Evolutionary conservation across 2,888 invertebrate species (phyloP).

Genomic region (Crossocerus cetratus): DNA sequence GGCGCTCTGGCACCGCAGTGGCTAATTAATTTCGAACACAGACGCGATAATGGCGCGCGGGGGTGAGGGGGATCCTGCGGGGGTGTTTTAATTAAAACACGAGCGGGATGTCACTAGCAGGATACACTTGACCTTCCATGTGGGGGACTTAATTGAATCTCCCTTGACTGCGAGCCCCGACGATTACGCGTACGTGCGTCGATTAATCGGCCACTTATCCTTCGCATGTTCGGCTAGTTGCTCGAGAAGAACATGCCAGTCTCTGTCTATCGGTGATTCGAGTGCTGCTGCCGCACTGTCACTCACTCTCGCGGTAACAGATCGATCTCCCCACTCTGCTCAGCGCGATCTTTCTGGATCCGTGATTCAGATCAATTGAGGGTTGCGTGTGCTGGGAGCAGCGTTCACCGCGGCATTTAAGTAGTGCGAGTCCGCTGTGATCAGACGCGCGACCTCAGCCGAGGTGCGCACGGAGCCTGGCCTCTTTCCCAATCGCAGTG

Average conservation of each 20-base stretch:
- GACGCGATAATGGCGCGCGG: constrained; percentile 36
- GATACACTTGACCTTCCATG: constrained; percentile 55
- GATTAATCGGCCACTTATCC: constrained; percentile 27
- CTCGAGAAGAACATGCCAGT: constrained; percentile 27
- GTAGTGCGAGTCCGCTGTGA: too few relatives aligned
- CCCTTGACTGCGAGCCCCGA: constrained; percentile 34
- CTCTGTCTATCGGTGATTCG: not conserved
- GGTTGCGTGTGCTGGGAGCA: too few relatives aligned
- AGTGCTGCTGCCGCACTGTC: not conserved
- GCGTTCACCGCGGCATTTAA: too few relatives aligned
- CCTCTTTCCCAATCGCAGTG: not conserved
- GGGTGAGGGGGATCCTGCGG: constrained; percentile 33
- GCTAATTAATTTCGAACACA: constrained; percentile 53
- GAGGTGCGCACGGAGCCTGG: not conserved
- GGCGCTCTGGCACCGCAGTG: constrained; percentile 13
- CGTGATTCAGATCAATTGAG: not conserved
- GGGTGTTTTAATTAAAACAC: constrained; percentile 55
- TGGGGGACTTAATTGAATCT: constrained; percentile 51
- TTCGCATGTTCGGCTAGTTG: constrained; percentile 40
- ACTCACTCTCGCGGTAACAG: not conserved
- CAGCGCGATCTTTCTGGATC: not conserved
- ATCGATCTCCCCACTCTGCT: not conserved
- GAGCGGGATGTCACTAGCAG: constrained; percentile 41
- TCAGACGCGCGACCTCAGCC: not conserved
- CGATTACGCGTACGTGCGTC: constrained; percentile 47